Evolutionary conservation across 2,888 invertebrate genomes (phyloP).

Genomic region (Habroteleia sp.): DNA sequence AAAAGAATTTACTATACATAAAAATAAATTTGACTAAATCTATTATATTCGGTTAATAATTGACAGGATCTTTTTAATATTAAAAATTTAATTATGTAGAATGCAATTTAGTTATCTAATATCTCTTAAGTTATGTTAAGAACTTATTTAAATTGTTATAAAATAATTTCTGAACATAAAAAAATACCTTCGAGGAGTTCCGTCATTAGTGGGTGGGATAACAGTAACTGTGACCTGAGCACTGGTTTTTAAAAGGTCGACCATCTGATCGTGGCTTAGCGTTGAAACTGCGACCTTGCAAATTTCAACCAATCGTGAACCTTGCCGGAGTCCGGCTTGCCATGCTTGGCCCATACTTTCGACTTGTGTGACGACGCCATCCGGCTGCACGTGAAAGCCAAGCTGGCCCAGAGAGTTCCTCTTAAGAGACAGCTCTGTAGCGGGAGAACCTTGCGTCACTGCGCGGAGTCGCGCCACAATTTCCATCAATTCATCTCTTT

Average conservation of each 20-base stretch:
- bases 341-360: conserved; percentile 88
- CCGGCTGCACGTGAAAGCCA: conserved; percentile 94
- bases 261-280: conserved; percentile 94
- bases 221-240: conserved; percentile 92
- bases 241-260: conserved; percentile 94
- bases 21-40: no score
- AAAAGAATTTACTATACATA: no score
- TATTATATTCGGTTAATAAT: no score
- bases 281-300: conserved; percentile 95
- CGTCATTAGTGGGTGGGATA: conserved; percentile 88
- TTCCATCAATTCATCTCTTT: conserved; percentile 87
- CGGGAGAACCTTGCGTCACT: conserved; percentile 89
- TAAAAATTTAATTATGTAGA: no score
- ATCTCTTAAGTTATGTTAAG: conserved; percentile 29
- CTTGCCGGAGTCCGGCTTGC: conserved; percentile 93
- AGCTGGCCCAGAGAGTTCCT: conserved; percentile 92
- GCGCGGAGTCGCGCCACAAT: conserved; percentile 90
- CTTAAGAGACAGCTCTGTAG: conserved; percentile 90
- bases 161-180: not conserved
- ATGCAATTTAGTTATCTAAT: no score
- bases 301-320: conserved; percentile 94
- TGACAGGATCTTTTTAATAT: no score
- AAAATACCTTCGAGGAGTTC: conserved; percentile 84
- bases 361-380: conserved; percentile 97
- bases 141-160: not conserved